Evolutionary conservation across 2,888 invertebrate species (phyloP), one percentile per base, ranked within the genome.

Genomic region (Aporophyla nigra): DNA sequence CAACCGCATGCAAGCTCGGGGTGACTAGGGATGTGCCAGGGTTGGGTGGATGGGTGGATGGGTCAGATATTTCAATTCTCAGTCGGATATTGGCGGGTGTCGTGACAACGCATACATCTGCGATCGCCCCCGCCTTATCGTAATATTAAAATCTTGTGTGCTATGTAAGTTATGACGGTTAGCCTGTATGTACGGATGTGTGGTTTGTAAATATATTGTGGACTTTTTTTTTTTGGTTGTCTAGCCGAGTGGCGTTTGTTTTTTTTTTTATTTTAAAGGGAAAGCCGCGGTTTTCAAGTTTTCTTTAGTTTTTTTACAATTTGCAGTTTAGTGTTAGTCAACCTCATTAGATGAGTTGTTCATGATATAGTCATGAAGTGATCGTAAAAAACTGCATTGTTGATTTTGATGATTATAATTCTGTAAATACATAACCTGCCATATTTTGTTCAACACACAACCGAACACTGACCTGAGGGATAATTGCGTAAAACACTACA

Each of bases 11-110:
- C 70, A 79, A 70, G 73, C 63, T 43, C 59, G 53, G 62, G 67
- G 51, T 40, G 67, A 67, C 70, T 78, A 76, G 78, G 59, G 76
- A 61, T 76, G 76, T 76, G 59, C 69, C 53, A 61, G 68, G 79
- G 79, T 51, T 59, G 75, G 54, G 68, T 53, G 80, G 83, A 86
- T 59, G 75, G 54, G 68, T 53, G 80, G 83, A 86, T 71, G 88
- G 96, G 96, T 96, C 95, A 96, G 96, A 96, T 96, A 96, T 96
- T 96, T 96, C 96, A 96, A 96, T 96, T 94, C 94, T 94, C 93
- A 90, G 93, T 94, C 96, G 96, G 96, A 96, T 96, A 96, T 96
- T 95, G 96, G 95, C 93, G 93, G 93, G 92, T 86, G 90, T 91
- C 95, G 95, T 95, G 96, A 95, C 94, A 95, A 92, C 94, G 95